phyloP scores from a whole-genome alignment of 1,140 invertebrate species.

The Drosophila sechellia region DNA sequence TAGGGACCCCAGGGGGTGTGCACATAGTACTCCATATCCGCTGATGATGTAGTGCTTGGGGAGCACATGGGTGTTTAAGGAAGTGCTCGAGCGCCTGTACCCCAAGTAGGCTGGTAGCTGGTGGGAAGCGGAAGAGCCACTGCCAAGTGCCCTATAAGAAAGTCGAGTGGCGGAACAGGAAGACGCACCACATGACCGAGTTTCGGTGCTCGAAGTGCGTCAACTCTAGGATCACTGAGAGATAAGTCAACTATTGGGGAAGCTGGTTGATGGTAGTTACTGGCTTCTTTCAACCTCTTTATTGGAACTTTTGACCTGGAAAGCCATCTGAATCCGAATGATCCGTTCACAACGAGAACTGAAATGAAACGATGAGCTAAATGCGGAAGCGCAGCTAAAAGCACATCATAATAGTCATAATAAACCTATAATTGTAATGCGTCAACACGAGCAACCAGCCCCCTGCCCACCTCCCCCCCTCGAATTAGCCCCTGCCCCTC shows the following conservation, averaged over 20 bases:
- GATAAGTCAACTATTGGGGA: too few relatives aligned
- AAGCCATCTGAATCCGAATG: too few relatives aligned
- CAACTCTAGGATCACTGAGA: background rate
- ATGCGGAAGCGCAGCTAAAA: constrained; percentile 37
- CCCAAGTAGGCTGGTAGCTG: constrained; percentile 19
- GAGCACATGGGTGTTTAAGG: constrained; percentile 17
- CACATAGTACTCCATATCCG: background rate
- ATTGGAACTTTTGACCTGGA: constrained; percentile 4
- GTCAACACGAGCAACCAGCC: constrained; percentile 4
- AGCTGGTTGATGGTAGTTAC: background rate
- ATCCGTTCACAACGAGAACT: constrained; percentile 12
- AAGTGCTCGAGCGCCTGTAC: constrained; percentile 25
- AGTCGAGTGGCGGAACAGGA: constrained; percentile 21
- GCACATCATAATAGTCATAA: constrained; percentile 38
- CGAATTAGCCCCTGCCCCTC: background rate
- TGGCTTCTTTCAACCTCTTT: background rate
- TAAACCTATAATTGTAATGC: constrained; percentile 55
- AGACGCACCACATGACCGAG: constrained; percentile 3
- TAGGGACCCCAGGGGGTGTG: background rate
- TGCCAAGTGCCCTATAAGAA: constrained; percentile 19
- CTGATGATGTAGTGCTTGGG: background rate
- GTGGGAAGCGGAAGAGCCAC: background rate
- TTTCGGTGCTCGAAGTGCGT: background rate
- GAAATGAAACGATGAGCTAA: constrained; percentile 36
- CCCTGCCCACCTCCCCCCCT: too few relatives aligned